A percentile compares a stretch with the other conserved stretches of the same genome.
phyloP scores from a whole-genome alignment of 2,797 vertebrate species.

The Hemitrygon akajei region DNA sequence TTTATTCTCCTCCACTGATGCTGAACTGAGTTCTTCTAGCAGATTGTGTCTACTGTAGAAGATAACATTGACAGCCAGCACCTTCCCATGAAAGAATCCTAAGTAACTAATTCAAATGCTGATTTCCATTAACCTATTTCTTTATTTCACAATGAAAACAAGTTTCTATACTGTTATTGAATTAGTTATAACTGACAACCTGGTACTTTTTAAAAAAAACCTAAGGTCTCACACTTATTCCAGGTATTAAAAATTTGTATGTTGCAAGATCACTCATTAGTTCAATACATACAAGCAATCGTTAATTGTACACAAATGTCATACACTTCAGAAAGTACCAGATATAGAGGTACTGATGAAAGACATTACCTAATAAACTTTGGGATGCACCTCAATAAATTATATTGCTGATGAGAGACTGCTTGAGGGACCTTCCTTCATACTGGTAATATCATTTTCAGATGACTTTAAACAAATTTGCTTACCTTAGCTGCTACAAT shows the following conservation, averaged over 20 bases:
- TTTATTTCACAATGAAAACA: neutral
- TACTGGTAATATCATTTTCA: neutral
- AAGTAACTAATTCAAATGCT: neutral
- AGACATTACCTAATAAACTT: neutral
- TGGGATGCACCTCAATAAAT: neutral
- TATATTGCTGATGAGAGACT: neutral
- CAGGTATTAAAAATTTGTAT: neutral
- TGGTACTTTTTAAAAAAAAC: neutral
- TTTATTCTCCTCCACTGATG: too few relatives aligned
- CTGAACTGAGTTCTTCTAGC: too few relatives aligned
- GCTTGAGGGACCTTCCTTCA: neutral
- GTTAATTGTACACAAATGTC: neutral
- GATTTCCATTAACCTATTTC: neutral
- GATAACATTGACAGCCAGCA: neutral
- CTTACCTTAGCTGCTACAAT: conserved; percentile 97
- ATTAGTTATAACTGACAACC: neutral
- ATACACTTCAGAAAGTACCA: neutral
- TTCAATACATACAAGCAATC: neutral
- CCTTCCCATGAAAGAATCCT: neutral
- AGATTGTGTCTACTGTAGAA: neutral
- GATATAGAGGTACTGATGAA: neutral
- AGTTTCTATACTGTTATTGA: neutral
- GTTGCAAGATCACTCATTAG: neutral
- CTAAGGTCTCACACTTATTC: neutral
- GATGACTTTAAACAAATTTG: conserved; percentile 22